Conservation (phyloP, 2,888 invertebrate species). For the Arrhopalites spinosus region DNA sequence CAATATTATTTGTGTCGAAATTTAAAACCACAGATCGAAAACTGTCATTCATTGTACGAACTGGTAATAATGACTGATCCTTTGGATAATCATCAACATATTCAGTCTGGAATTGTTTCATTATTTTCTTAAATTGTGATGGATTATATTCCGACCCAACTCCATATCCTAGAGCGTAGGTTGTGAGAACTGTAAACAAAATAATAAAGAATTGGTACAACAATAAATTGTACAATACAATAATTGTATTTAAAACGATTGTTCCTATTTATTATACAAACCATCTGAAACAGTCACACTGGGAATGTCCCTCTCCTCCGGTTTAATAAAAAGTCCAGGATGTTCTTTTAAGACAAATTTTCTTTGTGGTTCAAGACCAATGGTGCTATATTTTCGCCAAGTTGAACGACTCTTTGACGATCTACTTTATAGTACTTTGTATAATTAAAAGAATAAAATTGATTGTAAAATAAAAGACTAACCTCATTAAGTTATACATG, state of each 20-base stretch:
- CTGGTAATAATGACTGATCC: background rate
- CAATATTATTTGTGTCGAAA: background rate
- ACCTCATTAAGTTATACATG: no score
- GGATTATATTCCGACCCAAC: background rate
- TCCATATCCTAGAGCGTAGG: background rate
- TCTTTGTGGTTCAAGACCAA: no score
- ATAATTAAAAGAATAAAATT: no score
- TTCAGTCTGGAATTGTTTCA: background rate
- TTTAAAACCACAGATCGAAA: background rate
- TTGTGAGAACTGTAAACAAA: background rate
- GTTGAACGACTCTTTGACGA: no score
- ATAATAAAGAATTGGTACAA: no score
- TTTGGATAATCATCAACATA: background rate
- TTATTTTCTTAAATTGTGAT: background rate
- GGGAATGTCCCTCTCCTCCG: background rate
- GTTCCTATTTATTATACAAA: background rate
- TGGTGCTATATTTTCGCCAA: background rate
- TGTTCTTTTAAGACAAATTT: no score
- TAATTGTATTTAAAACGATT: no score
- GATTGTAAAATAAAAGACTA: no score
- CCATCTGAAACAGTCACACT: background rate
- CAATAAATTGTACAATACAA: no score
- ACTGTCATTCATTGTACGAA: background rate
- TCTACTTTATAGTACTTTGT: no score
- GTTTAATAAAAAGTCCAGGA: background rate